phyloP scores from a whole-genome alignment of 1,140 invertebrate genomes.

The Adelges cooleyi region DNA sequence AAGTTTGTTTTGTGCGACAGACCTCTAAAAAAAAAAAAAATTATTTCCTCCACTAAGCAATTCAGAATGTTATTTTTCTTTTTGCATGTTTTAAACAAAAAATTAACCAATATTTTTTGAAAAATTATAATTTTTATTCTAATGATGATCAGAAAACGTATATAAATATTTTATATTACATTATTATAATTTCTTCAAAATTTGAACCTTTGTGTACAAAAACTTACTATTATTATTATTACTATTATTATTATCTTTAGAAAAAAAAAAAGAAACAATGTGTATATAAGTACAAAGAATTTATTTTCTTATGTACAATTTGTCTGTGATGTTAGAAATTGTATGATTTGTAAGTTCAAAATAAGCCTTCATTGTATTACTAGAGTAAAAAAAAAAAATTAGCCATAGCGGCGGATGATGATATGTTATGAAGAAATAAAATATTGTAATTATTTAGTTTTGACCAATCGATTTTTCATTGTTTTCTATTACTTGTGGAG shows the following conservation, averaged over 20 bases:
- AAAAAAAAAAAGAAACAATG: too few relatives aligned
- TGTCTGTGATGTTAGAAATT: conserved; percentile 28
- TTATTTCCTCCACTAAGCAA: background rate
- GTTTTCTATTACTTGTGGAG: too few relatives aligned
- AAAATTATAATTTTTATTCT: conserved; percentile 21
- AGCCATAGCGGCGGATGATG: background rate
- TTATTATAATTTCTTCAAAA: conserved; percentile 20
- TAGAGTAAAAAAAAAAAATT: conserved; percentile 1
- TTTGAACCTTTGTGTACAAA: conserved; percentile 24
- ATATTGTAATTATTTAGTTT: conserved; percentile 17
- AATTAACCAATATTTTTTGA: conserved; percentile 16
- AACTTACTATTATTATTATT: conserved; percentile 20
- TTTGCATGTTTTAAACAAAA: conserved; percentile 25
- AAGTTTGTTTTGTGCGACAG: background rate
- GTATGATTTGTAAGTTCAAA: conserved; percentile 20
- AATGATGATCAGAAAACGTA: conserved; percentile 6
- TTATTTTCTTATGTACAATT: conserved; percentile 20
- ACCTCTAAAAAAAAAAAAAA: background rate
- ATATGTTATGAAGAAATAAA: conserved; percentile 12
- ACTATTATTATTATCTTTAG: conserved; percentile 20
- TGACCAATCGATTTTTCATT: background rate
- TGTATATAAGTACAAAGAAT: conserved; percentile 24
- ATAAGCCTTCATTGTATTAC: conserved; percentile 24
- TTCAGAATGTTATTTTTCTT: conserved; percentile 3
- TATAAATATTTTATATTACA: conserved; percentile 22